Evolutionary conservation across 1,140 invertebrate species (phyloP).

Genomic region (Ceratosolen solmsi): DNA sequence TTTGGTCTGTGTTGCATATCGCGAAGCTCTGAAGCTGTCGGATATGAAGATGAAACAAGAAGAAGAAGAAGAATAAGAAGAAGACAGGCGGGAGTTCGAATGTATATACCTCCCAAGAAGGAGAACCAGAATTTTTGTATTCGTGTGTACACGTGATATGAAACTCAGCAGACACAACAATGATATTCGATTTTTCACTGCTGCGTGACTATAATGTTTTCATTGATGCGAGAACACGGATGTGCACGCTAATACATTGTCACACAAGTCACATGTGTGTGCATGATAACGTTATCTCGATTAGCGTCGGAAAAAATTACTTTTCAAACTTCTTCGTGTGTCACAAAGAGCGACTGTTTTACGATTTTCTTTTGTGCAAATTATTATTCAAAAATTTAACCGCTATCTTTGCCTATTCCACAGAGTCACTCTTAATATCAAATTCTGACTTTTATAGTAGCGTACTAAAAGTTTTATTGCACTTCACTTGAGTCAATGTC

Average conservation of each 20-base stretch:
- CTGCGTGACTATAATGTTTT: constrained; percentile 43
- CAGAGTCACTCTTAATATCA: not conserved
- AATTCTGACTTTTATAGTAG: not conserved
- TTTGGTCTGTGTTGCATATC: constrained; percentile 17
- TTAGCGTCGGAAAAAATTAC: constrained; percentile 15
- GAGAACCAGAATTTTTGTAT: constrained; percentile 12
- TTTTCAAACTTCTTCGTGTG: constrained; percentile 5
- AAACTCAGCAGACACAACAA: constrained; percentile 46
- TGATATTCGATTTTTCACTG: constrained; percentile 44
- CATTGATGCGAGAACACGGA: constrained; percentile 30
- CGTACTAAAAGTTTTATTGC: not conserved
- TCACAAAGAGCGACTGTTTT: not conserved
- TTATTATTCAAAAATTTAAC: not conserved
- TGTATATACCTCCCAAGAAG: constrained; percentile 43
- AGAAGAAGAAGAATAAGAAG: constrained; percentile 34
- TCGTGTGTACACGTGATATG: constrained; percentile 23
- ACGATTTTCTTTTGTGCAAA: not conserved
- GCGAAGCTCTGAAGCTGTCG: constrained; percentile 19
- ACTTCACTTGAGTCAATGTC: not conserved
- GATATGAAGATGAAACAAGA: constrained; percentile 33
- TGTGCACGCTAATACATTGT: constrained; percentile 6
- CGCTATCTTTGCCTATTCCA: not conserved
- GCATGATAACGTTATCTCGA: constrained; percentile 31
- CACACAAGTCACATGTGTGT: no score
- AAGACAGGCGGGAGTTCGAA: constrained; percentile 21